Conservation (phyloP, 2,113 vertebrate genomes). For the Aplodontia rufa region DNA sequence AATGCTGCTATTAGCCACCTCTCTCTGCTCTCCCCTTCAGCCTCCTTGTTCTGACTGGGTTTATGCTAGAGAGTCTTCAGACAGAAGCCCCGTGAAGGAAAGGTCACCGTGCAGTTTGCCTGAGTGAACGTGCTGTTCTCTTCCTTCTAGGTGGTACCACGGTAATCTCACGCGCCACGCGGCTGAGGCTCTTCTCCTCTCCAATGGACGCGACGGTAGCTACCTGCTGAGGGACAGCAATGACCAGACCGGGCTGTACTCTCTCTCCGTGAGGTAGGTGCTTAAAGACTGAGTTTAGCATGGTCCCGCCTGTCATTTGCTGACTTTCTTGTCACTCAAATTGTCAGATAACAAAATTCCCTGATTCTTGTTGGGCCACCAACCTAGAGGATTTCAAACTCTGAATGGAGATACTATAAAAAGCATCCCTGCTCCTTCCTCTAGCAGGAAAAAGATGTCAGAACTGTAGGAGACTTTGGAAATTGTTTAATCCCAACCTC, state of each 20-base stretch:
- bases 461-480: background rate
- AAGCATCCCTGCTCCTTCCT: background rate
- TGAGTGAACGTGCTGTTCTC: constrained; percentile 45
- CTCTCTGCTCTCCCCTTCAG: background rate
- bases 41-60: background rate
- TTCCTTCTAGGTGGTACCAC: constrained; percentile 92
- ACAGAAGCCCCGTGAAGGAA: background rate
- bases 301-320: background rate
- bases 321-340: background rate
- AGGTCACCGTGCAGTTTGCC: background rate
- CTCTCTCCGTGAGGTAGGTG: constrained; percentile 93
- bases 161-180: constrained; percentile 92
- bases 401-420: background rate
- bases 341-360: background rate
- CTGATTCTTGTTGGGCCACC: background rate
- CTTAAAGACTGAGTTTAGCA: background rate
- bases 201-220: constrained; percentile 94
- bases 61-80: background rate
- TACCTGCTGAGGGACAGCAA: constrained; percentile 95
- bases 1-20: background rate
- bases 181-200: constrained; percentile 94
- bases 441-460: background rate
- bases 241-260: constrained; percentile 86
- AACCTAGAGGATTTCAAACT: background rate
- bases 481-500: background rate